A percentile compares a stretch with the other conserved stretches of the same genome.
Conservation (phyloP, 2,888 invertebrate genomes). For the Mesoligia furuncula region DNA sequence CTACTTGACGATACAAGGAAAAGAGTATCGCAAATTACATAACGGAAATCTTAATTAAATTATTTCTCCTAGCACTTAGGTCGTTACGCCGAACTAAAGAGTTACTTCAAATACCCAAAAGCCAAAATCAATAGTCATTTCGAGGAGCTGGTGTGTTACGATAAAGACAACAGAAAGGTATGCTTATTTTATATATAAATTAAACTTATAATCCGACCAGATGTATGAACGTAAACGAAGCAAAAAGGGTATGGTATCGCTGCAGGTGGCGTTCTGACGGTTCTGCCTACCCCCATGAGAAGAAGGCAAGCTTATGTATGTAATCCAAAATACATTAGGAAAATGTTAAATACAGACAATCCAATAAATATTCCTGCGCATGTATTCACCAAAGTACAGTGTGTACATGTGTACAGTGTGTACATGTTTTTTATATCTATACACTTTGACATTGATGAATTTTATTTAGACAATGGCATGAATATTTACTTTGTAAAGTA, state of each 20-base stretch:
- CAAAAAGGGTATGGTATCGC: not conserved
- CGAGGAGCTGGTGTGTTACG: constrained; percentile 83
- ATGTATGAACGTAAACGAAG: not conserved
- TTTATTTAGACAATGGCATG: no score
- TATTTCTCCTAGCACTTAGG: constrained; percentile 81
- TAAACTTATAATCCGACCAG: not conserved
- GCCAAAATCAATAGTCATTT: constrained; percentile 81
- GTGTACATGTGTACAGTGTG: not conserved
- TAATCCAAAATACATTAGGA: not conserved
- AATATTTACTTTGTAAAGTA: no score
- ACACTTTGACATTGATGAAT: no score
- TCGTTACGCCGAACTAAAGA: constrained; percentile 80
- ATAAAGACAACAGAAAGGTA: constrained; percentile 79
- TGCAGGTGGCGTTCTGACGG: not conserved
- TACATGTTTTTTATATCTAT: no score
- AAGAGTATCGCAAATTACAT: not conserved
- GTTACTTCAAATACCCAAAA: constrained; percentile 82
- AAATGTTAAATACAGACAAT: not conserved
- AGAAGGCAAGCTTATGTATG: not conserved
- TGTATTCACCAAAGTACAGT: not conserved
- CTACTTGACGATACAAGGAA: not conserved
- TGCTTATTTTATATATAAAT: not conserved
- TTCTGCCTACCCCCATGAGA: not conserved
- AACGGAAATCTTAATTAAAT: constrained; percentile 6
- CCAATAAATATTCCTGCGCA: not conserved